Base-by-base conservation (phyloP, 2,797 vertebrate genomes). In the Lycodopsis pacificus region DNA sequence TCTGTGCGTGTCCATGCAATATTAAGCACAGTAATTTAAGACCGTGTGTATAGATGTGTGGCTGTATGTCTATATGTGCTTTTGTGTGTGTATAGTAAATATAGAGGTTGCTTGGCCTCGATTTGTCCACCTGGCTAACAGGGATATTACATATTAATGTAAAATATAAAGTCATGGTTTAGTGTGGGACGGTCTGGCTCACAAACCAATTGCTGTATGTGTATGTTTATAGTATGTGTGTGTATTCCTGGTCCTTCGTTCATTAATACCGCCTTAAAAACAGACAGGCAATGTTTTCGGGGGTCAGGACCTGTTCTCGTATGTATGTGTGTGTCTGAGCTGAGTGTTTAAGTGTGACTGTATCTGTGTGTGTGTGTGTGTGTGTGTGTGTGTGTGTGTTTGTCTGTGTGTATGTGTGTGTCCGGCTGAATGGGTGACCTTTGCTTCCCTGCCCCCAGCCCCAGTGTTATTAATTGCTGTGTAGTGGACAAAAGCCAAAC, bases 401-500 rank as follows among this genome's bases (percentile, higher is more conserved):
- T 42, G 42, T 42, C 2, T 48, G 7, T 49, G 7, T 49, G 53
- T 44, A 36, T 51, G 62, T 38, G 61, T 64, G 65, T 94, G 94
- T 95, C 93, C 91, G 91, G 86, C 88, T 25, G 94, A 95, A 90
- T 93, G 76, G 77, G 91, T 94, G 97, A 98, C 97, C 97, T 96
- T 95, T 93, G 90, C 91, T 95, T 96, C 95, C 96, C 96, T 95
- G 96, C 95, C 94, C 96, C 95, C 95, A 95, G 93, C 91, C 94
- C 95, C 95, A 87, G 85, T 96, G 95, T 98, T 99, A 98, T 99
- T 98, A 98, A 99, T 99, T 95, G 96, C 96, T 96, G 95, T 97
- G 97, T 97, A 97, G 96, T 97, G 96, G 95, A 97, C 96, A 96
- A 98, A 97, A 99, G 97, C 97, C 97, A 97, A 99, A 98, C 97